Percentiles rank a stretch among this genome's conserved stretches.
Evolutionary conservation across 2,113 vertebrate genomes (phyloP).

Genomic region (Laticauda laticaudata): DNA sequence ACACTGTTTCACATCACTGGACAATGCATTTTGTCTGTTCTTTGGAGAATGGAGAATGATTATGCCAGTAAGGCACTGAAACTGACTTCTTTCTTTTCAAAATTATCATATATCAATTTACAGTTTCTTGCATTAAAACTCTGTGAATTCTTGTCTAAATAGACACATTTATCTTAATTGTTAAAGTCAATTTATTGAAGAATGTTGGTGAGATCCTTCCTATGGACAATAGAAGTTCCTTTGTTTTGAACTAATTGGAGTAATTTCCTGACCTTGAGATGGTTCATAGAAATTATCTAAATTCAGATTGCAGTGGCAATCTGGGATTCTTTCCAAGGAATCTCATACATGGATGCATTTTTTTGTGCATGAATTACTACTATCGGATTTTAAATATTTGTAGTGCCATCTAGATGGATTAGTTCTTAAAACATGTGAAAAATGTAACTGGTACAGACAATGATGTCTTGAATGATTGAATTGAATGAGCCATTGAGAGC

Average conservation of each 20-base stretch:
- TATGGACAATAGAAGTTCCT: background rate
- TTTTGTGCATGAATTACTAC: background rate
- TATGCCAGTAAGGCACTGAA: background rate
- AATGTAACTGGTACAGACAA: background rate
- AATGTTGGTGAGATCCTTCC: background rate
- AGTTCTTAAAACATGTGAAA: background rate
- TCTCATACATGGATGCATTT: background rate
- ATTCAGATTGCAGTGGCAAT: background rate
- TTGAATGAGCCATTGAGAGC: background rate
- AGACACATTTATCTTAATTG: accelerated
- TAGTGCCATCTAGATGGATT: background rate
- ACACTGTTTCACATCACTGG: background rate
- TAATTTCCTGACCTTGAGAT: background rate
- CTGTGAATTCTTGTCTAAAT: accelerated
- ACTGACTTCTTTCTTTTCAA: background rate
- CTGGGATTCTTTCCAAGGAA: background rate
- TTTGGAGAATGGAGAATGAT: background rate
- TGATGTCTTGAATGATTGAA: background rate
- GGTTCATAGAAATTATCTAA: background rate
- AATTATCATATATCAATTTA: background rate
- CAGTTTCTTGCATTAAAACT: background rate
- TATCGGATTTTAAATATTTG: background rate
- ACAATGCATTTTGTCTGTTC: background rate
- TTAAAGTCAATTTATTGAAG: accelerated
- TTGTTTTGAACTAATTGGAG: background rate